These are phyloP conservation scores for Cynocephalus volans DNA, from an alignment of 2,113 vertebrate species.

Conservation along the genomic window DNA sequence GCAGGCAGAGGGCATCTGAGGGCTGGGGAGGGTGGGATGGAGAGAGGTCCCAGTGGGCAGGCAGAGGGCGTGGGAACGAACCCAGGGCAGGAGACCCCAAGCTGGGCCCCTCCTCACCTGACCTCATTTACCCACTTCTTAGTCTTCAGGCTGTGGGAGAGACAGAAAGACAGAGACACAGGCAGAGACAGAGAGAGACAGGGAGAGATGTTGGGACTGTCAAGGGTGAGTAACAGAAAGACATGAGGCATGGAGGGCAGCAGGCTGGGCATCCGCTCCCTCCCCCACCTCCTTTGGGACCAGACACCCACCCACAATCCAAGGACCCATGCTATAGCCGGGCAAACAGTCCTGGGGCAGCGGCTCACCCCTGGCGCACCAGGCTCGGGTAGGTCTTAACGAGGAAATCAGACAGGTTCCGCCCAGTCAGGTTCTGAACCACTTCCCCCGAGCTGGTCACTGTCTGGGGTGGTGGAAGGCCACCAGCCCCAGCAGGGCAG, in stretches of 20 bases:
- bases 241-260: fast-evolving
- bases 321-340: fast-evolving
- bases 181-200: not conserved
- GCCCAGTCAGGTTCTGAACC: constrained; percentile 94
- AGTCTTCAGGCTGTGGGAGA: constrained; percentile 90
- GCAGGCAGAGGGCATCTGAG: not conserved
- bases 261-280: not conserved
- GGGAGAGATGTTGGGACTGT: no score
- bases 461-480: constrained; percentile 93
- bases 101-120: constrained; percentile 88
- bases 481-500: constrained; percentile 92
- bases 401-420: constrained; percentile 95
- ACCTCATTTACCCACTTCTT: constrained; percentile 97
- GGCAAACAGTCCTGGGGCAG: not conserved
- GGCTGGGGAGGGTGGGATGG: fast-evolving
- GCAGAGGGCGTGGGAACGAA: not conserved
- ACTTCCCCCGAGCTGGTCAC: constrained; percentile 82
- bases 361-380: constrained; percentile 92
- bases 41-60: not conserved
- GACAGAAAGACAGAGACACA: not conserved
- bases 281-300: not conserved
- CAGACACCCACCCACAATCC: not conserved
- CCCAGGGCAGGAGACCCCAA: fast-evolving
- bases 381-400: constrained; percentile 96
- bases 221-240: fast-evolving